Percentiles rank a stretch among this genome's conserved stretches.
These are phyloP conservation scores for Eubasilissa splendida DNA, from an alignment of 2,888 invertebrate species.

Conservation along the genomic window DNA sequence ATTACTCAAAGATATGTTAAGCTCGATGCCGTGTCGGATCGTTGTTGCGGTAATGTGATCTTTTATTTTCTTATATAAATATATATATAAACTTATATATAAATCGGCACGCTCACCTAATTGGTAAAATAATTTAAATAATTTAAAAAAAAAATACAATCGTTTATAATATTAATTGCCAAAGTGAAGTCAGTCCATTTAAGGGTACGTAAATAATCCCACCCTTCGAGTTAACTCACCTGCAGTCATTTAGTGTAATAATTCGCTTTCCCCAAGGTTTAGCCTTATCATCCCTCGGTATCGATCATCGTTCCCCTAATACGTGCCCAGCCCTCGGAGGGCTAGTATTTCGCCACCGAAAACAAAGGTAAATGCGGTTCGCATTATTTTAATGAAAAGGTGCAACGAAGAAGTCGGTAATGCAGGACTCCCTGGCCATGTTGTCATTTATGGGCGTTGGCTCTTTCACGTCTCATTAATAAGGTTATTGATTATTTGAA, in stretches of 20 bases:
- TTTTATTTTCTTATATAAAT: too few species aligned
- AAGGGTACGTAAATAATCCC: slow-evolving; percentile 25
- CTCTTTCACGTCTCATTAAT: slow-evolving; percentile 35
- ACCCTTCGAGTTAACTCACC: slow-evolving; percentile 47
- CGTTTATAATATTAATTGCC: neutral
- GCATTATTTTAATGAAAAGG: slow-evolving; percentile 57
- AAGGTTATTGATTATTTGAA: slow-evolving; percentile 18
- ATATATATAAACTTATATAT: too few species aligned
- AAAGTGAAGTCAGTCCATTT: slow-evolving; percentile 21
- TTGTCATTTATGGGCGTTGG: slow-evolving; percentile 17
- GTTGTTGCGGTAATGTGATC: too few species aligned
- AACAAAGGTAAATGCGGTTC: slow-evolving; percentile 50
- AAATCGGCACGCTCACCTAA: too few species aligned
- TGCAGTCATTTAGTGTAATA: slow-evolving; percentile 51
- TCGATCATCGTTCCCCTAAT: slow-evolving; percentile 51
- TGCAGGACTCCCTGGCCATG: slow-evolving; percentile 5
- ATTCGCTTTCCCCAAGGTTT: slow-evolving; percentile 53
- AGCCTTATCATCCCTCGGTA: slow-evolving; percentile 53
- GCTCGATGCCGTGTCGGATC: too few species aligned
- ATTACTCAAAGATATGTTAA: too few species aligned
- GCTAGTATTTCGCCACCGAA: slow-evolving; percentile 53
- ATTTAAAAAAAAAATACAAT: too few species aligned
- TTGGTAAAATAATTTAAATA: too few species aligned
- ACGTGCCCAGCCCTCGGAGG: slow-evolving; percentile 43
- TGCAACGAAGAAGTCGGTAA: slow-evolving; percentile 20